phyloP scores from a whole-genome alignment of 1,140 invertebrate genomes.

The Lepidostoma basale region DNA sequence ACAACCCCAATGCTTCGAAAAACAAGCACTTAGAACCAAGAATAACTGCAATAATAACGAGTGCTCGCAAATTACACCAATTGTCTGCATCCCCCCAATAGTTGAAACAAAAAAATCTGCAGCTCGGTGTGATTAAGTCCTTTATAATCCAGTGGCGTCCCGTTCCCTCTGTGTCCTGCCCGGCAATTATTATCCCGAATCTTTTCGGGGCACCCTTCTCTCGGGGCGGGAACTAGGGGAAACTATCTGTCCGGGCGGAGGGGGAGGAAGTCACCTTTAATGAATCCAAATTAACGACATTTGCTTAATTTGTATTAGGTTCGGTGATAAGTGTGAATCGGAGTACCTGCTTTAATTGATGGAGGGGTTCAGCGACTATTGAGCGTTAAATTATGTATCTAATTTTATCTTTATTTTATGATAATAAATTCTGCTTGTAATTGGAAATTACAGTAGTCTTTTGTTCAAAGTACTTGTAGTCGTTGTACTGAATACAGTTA shows the following conservation, averaged over 20 bases:
- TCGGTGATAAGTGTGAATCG: constrained; percentile 3
- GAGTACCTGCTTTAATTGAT: neutral
- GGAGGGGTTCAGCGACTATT: neutral
- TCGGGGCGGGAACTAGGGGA: constrained; percentile 17
- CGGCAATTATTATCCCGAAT: constrained; percentile 28
- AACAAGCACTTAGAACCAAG: constrained; percentile 3
- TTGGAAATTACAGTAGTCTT: too few species aligned
- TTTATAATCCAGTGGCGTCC: constrained; percentile 28
- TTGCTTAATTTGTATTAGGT: constrained; percentile 17
- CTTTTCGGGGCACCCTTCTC: constrained; percentile 19
- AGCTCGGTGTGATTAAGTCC: constrained; percentile 30
- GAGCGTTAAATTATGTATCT: too few species aligned
- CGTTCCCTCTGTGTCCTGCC: constrained; percentile 3
- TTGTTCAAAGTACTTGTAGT: too few species aligned
- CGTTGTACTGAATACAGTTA: too few species aligned
- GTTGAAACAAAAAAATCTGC: constrained; percentile 31
- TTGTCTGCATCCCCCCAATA: constrained; percentile 20
- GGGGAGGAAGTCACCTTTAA: constrained; percentile 19
- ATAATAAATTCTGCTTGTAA: too few species aligned
- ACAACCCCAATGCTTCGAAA: neutral
- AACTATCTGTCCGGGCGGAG: constrained; percentile 5
- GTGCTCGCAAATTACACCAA: constrained; percentile 22
- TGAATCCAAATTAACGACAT: constrained; percentile 15
- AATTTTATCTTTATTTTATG: neutral
- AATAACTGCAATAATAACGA: constrained; percentile 24